Evolutionary conservation across 2,888 invertebrate species (phyloP).

Genomic region (Seira sanloemensis): DNA sequence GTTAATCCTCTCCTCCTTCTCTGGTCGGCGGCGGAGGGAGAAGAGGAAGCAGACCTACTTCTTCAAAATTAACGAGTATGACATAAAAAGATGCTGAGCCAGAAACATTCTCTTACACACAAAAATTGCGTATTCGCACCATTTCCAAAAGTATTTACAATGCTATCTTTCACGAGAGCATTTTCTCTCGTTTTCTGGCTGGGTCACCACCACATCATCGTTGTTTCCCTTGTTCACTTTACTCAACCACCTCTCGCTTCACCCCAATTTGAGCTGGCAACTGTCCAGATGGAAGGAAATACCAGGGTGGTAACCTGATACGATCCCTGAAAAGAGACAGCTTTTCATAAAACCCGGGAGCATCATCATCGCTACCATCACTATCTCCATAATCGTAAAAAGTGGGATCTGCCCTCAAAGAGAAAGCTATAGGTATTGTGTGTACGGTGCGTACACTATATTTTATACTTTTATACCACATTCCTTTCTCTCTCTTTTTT

Average conservation of each 20-base stretch:
- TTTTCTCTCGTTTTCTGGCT: not conserved
- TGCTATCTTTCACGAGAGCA: not conserved
- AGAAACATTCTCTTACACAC: too few relatives aligned
- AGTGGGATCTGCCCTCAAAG: not conserved
- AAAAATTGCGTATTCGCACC: not conserved
- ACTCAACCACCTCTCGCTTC: too few relatives aligned
- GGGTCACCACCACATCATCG: not conserved
- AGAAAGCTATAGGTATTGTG: not conserved
- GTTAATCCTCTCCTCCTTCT: too few relatives aligned
- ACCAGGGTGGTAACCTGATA: not conserved
- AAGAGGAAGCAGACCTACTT: not conserved
- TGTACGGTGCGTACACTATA: not conserved
- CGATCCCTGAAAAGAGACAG: not conserved
- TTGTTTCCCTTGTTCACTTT: too few relatives aligned
- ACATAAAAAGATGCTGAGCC: not conserved
- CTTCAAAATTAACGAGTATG: constrained; percentile 5
- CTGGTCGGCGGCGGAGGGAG: not conserved
- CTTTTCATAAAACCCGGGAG: not conserved
- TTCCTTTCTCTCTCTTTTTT: not conserved
- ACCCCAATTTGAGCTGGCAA: constrained; percentile 33
- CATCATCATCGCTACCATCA: not conserved
- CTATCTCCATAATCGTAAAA: constrained; percentile 7
- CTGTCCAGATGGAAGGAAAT: constrained; percentile 55
- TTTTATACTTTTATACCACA: not conserved
- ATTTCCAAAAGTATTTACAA: not conserved